Evolutionary conservation across 1,140 invertebrate species (phyloP).

Genomic region (Bicyclus anynana): DNA sequence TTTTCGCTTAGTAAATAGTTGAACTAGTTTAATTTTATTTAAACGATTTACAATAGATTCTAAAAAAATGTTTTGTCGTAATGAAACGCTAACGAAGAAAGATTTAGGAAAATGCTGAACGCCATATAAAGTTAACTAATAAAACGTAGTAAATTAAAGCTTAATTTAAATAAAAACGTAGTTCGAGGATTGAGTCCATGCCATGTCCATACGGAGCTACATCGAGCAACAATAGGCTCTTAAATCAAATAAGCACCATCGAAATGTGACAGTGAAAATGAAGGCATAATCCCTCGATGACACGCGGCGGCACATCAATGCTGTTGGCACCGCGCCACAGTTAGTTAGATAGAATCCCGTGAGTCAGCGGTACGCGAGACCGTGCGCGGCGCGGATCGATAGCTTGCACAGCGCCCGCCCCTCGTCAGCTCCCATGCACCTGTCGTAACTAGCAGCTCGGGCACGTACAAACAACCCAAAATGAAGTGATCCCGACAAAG

Average conservation of each 20-base stretch:
- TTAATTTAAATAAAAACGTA: too few relatives aligned
- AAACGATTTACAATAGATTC: too few relatives aligned
- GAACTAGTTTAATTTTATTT: too few relatives aligned
- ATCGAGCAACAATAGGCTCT: too few relatives aligned
- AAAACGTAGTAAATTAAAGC: too few relatives aligned
- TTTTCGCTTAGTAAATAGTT: neutral
- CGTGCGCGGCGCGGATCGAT: conserved; percentile 65
- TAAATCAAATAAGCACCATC: too few relatives aligned
- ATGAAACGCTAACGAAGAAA: too few relatives aligned
- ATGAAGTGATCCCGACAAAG: conserved; percentile 19
- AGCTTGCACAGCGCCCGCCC: conserved; percentile 39
- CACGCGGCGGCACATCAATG: conserved; percentile 37
- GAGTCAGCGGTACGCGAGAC: conserved; percentile 60
- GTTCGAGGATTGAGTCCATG: too few relatives aligned
- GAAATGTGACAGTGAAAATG: conserved; percentile 23
- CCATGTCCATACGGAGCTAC: too few relatives aligned
- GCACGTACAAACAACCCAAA: conserved; percentile 32
- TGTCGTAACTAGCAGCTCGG: conserved; percentile 30
- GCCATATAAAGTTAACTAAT: too few relatives aligned
- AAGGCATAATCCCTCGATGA: conserved; percentile 48
- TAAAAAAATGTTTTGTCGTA: too few relatives aligned
- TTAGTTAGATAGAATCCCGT: conserved; percentile 43
- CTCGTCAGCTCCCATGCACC: conserved; percentile 36
- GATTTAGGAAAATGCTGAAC: too few relatives aligned
- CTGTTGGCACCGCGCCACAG: conserved; percentile 56